Evolutionary conservation across 1,140 invertebrate species (phyloP).

Genomic region (Lutraria rhynchaena): DNA sequence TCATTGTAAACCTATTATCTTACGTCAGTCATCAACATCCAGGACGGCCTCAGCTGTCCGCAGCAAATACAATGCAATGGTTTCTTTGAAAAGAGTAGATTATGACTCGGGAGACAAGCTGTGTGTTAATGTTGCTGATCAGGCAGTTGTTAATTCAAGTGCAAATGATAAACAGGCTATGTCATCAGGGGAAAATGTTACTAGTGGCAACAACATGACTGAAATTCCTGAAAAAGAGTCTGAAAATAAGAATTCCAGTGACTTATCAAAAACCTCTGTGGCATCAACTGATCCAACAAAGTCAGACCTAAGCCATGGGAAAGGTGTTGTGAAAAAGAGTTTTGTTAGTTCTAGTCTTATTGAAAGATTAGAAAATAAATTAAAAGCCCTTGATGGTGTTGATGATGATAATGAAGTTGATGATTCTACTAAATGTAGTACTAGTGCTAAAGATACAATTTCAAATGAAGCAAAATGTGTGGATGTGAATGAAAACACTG

Average conservation of each 20-base stretch:
- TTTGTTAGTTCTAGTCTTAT: slow-evolving; percentile 1
- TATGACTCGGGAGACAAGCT: slow-evolving; percentile 73
- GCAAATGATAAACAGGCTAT: too few species aligned
- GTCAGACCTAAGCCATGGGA: too few species aligned
- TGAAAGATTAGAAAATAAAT: slow-evolving; percentile 31
- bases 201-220: background rate
- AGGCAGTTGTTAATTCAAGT: too few species aligned
- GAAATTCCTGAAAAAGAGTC: too few species aligned
- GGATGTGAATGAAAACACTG: background rate
- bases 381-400: slow-evolving; percentile 3
- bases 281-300: too few species aligned
- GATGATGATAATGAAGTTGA: slow-evolving; percentile 2
- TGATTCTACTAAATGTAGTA: background rate
- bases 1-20: slow-evolving; percentile 30
- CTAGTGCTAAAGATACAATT: background rate
- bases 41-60: slow-evolving; percentile 73
- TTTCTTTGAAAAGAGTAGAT: slow-evolving; percentile 64
- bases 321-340: background rate
- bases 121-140: too few species aligned
- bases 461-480: background rate
- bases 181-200: background rate
- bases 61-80: slow-evolving; percentile 75
- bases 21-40: slow-evolving; percentile 49
- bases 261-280: too few species aligned
- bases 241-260: too few species aligned